A percentile compares a stretch with the other conserved stretches of the same genome.
These are phyloP conservation scores for Vanessa cardui DNA, from an alignment of 2,888 invertebrate species.

Conservation along the genomic window DNA sequence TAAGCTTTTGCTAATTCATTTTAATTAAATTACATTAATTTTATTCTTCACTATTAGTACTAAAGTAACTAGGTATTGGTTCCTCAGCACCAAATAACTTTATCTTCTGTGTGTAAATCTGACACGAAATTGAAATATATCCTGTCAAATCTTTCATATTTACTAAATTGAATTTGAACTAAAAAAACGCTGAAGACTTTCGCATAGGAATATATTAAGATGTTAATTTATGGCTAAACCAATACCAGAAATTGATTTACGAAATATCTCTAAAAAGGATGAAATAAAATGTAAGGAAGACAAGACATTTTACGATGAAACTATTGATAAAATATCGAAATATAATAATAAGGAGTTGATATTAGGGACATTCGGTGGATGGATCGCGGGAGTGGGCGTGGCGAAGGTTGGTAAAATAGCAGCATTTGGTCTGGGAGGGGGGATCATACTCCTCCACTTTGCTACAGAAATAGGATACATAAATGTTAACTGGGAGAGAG, in stretches of 20 bases:
- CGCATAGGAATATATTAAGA: conserved; percentile 32
- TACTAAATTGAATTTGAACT: neutral
- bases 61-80: too few species aligned
- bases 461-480: conserved; percentile 95
- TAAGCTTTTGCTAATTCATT: too few species aligned
- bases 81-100: neutral
- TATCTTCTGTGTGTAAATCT: neutral
- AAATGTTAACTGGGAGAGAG: conserved; percentile 93
- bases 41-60: too few species aligned
- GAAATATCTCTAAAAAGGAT: conserved; percentile 48
- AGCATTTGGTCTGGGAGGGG: conserved; percentile 93
- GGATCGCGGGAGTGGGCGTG: conserved; percentile 89
- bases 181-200: neutral
- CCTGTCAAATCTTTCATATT: conserved; percentile 1
- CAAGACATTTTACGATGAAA: conserved; percentile 51
- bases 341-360: conserved; percentile 60
- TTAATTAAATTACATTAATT: too few species aligned
- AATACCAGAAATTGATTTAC: conserved; percentile 53
- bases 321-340: conserved; percentile 51
- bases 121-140: neutral
- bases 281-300: conserved; percentile 50
- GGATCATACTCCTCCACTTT: conserved; percentile 92
- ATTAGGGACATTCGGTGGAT: conserved; percentile 64
- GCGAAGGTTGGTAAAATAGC: conserved; percentile 93
- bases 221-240: conserved; percentile 64